Base-by-base conservation (phyloP, 2,113 vertebrate genomes). In the Petrocephalus microphthalmus region DNA sequence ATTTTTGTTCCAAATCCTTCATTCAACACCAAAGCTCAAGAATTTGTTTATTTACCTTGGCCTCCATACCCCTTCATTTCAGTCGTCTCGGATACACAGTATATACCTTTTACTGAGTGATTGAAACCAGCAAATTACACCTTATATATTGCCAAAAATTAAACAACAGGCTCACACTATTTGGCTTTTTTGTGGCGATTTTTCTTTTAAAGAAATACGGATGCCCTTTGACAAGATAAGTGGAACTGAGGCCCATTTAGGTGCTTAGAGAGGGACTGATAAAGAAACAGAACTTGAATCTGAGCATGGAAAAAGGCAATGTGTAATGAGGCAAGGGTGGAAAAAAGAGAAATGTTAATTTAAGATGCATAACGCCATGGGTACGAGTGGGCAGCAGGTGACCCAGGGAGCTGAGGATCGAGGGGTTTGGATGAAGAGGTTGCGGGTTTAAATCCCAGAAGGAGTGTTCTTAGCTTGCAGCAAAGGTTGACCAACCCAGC, bases 371-470 rank as follows among this genome's bases (percentile, higher is more conserved):
- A 33, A 37, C 29, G 17, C 29, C 15, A 5, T 1, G 3, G 7
- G 33, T 78, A 17, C 0, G 33, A 78, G 71, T 33, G 71, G 71
- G 33, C 11, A 78, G 71, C 15, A 78, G 71, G 71, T 78, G 71
- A 67, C 25, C 60, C 4, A n/a, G 25, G 60, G 60, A n/a, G 33
- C 67, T 42, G 71, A 78, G 33, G 71, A 78, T 19, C 71, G 0
- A 78, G n/a, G n/a, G 13, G 60, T 67, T 13, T 67, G n/a, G 15
- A 78, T 78, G 71, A 13, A 78, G 60, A 42, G 71, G 33, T 78
- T 78, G 71, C 42, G 29, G 71, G 71, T 78, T 78, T 78, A 78
- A 78, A 42, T 78, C 33, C 71, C 71, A 42, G 71, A 78, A 78
- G 71, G 33, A 42, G 33, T 19, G 71, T 17, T 78, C 7, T 33